Conservation (phyloP, 2,113 vertebrate genomes). For the Typhlomys cinereus region DNA sequence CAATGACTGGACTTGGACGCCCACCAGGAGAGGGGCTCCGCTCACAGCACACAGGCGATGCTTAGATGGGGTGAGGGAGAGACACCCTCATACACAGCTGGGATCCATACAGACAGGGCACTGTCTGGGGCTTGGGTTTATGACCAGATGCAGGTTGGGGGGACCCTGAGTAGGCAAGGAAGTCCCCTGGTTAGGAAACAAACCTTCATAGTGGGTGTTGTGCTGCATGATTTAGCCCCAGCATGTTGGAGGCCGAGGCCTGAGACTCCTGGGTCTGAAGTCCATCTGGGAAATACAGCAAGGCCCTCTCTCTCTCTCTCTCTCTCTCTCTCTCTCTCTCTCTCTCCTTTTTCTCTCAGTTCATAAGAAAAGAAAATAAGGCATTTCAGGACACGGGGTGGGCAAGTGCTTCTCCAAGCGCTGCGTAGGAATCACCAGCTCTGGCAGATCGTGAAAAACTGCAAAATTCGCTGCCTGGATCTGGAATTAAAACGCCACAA, state of each 20-base stretch:
- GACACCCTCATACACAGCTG: not conserved
- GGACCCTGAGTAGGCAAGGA: not conserved
- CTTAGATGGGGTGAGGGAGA: not conserved
- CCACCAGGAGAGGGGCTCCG: not conserved
- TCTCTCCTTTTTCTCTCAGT: too few species aligned
- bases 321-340: too few species aligned
- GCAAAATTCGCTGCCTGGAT: not conserved
- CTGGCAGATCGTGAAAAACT: not conserved
- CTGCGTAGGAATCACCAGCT: not conserved
- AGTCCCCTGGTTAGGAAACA: not conserved
- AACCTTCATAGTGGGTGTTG: not conserved
- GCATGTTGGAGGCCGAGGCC: not conserved
- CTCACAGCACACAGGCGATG: not conserved
- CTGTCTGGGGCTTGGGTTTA: not conserved
- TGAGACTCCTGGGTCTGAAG: not conserved
- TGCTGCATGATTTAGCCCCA: not conserved
- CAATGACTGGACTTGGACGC: not conserved
- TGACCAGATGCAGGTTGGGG: not conserved
- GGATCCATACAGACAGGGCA: not conserved
- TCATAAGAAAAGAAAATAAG: not conserved
- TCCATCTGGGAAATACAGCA: not conserved
- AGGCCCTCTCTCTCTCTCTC: not conserved
- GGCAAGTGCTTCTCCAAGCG: accelerated
- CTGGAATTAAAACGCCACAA: slow-evolving; percentile 53
- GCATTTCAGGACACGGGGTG: not conserved